Evolutionary conservation across 1,140 invertebrate species (phyloP).

Genomic region (Ceratina calcarata): DNA sequence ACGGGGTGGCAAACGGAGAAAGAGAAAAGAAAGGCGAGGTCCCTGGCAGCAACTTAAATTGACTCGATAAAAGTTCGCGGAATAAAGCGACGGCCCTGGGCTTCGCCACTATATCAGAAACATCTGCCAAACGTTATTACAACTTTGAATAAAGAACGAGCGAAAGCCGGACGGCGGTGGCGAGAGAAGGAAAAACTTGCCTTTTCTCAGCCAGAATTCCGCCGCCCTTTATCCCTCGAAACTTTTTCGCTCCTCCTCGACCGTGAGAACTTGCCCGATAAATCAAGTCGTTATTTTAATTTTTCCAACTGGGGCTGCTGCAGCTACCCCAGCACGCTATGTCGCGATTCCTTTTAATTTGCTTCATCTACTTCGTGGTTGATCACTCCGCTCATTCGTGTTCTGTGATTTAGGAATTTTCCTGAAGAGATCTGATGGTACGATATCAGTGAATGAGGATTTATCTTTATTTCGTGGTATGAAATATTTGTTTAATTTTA

Average conservation of each 20-base stretch:
- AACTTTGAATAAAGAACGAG: constrained; percentile 80
- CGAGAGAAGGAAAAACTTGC: constrained; percentile 42
- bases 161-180: constrained; percentile 20
- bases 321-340: constrained; percentile 11
- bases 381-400: no score
- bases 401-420: no score
- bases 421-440: no score
- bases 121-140: constrained; percentile 81
- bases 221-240: constrained; percentile 35
- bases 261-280: constrained; percentile 68
- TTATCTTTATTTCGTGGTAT: no score
- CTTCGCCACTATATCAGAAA: constrained; percentile 78
- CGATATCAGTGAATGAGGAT: no score
- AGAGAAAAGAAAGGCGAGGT: constrained; percentile 52
- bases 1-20: constrained; percentile 21
- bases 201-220: constrained; percentile 44
- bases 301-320: constrained; percentile 33
- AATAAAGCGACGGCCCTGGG: constrained; percentile 75
- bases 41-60: constrained; percentile 79
- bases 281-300: constrained; percentile 73
- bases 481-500: no score
- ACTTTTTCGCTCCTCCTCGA: constrained; percentile 63
- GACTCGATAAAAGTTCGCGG: constrained; percentile 80
- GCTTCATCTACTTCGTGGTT: no score
- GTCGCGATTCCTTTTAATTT: constrained; percentile 21